These are phyloP conservation scores for Strigamia crassipes DNA, from an alignment of 2,888 invertebrate genomes.

Conservation along the genomic window DNA sequence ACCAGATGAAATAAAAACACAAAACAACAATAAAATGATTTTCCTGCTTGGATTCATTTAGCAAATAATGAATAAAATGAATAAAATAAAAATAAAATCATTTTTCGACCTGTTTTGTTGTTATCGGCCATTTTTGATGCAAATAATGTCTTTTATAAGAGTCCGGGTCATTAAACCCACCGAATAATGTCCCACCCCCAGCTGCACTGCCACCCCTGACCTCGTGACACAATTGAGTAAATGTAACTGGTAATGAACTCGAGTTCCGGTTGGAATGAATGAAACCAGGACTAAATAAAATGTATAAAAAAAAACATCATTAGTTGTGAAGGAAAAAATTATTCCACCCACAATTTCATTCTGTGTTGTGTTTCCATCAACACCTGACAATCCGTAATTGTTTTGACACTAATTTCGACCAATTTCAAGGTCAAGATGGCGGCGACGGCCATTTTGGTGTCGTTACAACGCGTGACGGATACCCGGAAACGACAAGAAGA, in stretches of 20 bases:
- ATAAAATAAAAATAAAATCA: no score
- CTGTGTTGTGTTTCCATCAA: not conserved
- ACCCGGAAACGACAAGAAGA: no score
- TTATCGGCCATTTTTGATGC: no score
- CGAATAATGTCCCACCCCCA: not conserved
- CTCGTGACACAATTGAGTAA: not conserved
- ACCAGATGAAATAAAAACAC: no score
- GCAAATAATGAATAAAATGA: no score
- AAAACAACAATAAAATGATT: no score
- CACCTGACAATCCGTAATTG: not conserved
- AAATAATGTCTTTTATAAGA: no score
- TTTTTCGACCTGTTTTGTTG: no score
- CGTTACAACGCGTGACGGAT: no score
- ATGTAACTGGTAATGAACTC: slow-evolving; percentile 25
- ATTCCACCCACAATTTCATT: not conserved
- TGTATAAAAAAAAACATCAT: no score
- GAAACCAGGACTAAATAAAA: not conserved
- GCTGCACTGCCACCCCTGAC: slow-evolving; percentile 1
- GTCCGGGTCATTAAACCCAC: not conserved
- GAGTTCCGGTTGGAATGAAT: slow-evolving; percentile 19
- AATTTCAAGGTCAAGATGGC: not conserved
- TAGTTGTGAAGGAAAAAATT: not conserved
- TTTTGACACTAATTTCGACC: not conserved
- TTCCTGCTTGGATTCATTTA: no score
- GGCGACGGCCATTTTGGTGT: not conserved